Percentiles rank a stretch among this genome's conserved stretches.
Evolutionary conservation across 2,888 invertebrate genomes (phyloP).

Genomic region (Balanococcus diminutus): DNA sequence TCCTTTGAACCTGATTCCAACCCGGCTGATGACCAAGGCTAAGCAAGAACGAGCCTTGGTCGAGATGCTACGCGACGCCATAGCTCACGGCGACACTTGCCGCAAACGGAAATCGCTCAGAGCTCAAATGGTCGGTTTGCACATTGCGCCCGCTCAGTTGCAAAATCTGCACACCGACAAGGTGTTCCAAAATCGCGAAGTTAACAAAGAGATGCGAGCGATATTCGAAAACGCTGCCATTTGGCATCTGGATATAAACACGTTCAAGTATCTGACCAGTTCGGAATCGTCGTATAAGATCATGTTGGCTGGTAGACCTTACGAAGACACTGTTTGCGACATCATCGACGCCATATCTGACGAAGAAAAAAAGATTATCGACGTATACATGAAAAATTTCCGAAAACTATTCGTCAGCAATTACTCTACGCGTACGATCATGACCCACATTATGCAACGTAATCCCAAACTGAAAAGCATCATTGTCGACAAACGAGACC

Average conservation of each 20-base stretch:
- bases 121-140: neutral
- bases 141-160: neutral
- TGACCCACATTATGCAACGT: neutral
- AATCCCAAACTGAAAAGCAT: neutral
- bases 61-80: neutral
- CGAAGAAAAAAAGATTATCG: constrained; percentile 28
- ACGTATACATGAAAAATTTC: constrained; percentile 21
- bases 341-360: constrained; percentile 22
- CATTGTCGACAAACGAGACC: neutral
- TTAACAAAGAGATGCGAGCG: neutral
- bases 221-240: neutral
- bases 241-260: constrained; percentile 15
- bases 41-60: constrained; percentile 6
- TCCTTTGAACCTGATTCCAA: neutral
- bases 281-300: neutral
- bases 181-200: neutral
- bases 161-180: neutral
- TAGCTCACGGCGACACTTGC: neutral
- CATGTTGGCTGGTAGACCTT: constrained; percentile 23
- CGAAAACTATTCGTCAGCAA: constrained; percentile 13
- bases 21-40: neutral
- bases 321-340: constrained; percentile 6
- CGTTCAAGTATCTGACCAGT: neutral
- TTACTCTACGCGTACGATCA: neutral
- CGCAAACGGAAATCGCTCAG: neutral